phyloP scores from a whole-genome alignment of 37 sponge, comb jelly and placozoan genomes.

The Crambe crambe region DNA sequence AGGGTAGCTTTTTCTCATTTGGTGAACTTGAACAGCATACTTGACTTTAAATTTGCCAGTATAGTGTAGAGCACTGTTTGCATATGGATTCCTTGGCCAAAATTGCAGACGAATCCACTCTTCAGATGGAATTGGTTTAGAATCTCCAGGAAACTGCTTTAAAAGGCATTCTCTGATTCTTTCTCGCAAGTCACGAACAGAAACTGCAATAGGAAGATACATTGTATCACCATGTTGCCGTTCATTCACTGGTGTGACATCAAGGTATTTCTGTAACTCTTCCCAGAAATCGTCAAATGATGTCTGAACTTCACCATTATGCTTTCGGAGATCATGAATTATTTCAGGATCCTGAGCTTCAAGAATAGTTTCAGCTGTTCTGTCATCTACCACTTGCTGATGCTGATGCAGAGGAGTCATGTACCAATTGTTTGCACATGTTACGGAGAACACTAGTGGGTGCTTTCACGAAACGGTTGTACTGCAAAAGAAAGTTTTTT shows the following conservation, averaged over 20 bases:
- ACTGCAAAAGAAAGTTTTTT: too few relatives aligned
- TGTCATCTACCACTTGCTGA: too few relatives aligned
- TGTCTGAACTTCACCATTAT: not conserved
- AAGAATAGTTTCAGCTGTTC: too few relatives aligned
- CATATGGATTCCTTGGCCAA: conserved; percentile 18
- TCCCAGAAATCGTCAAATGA: conserved; percentile 14
- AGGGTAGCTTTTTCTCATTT: conserved; percentile 10
- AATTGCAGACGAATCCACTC: conserved; percentile 19
- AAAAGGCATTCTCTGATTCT: not conserved
- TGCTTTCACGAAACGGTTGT: too few relatives aligned
- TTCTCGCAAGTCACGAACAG: conserved; percentile 1
- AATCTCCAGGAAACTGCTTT: not conserved
- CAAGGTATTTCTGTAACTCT: conserved; percentile 5
- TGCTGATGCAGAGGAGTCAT: too few relatives aligned
- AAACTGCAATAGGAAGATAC: conserved; percentile 14
- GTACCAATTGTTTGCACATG: too few relatives aligned
- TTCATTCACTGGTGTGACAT: conserved; percentile 11
- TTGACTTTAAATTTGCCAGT: conserved; percentile 33
- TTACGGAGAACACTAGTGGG: too few relatives aligned
- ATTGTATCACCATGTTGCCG: conserved; percentile 11
- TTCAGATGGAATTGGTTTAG: not conserved
- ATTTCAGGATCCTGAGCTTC: not conserved
- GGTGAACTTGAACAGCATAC: conserved; percentile 27
- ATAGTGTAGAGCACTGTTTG: not conserved
- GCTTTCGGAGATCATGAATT: not conserved